A percentile compares a stretch with the other conserved stretches of the same genome.
Evolutionary conservation across 2,113 vertebrate genomes (phyloP).

Genomic region (Lampris incognitus): DNA sequence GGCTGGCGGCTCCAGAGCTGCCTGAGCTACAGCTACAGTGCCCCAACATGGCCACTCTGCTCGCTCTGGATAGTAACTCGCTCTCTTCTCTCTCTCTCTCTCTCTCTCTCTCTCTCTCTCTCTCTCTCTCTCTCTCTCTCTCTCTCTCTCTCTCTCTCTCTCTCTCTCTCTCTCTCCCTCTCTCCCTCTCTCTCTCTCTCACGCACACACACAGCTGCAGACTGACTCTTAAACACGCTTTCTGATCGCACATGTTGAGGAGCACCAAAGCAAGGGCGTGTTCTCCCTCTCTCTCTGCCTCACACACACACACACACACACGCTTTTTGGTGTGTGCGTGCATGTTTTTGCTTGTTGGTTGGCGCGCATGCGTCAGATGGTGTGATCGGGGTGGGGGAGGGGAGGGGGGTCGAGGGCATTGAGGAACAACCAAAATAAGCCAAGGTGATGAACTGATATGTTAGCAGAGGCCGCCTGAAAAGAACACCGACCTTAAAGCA

Average conservation of each 20-base stretch:
- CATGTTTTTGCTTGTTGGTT: slow-evolving; percentile 48
- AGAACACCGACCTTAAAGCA: slow-evolving; percentile 1
- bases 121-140: slow-evolving; percentile 13
- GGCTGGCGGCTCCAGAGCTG: slow-evolving; percentile 25
- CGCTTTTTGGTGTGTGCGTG: slow-evolving; percentile 27
- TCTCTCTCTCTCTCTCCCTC: not conserved
- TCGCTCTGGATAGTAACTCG: slow-evolving; percentile 1
- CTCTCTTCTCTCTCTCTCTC: too few species aligned
- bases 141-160: slow-evolving; percentile 24
- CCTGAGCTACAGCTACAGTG: slow-evolving; percentile 39
- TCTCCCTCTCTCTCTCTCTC: slow-evolving; percentile 14
- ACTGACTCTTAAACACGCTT: not conserved
- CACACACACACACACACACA: not conserved
- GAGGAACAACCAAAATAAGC: slow-evolving; percentile 63
- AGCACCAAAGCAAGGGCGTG: slow-evolving; percentile 12
- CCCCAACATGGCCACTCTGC: slow-evolving; percentile 12
- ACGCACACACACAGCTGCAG: slow-evolving; percentile 25
- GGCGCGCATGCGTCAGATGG: slow-evolving; percentile 52
- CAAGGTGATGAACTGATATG: slow-evolving; percentile 45
- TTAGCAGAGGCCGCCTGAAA: slow-evolving; percentile 30
- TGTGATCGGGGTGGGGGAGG: too few species aligned
- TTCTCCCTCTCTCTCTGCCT: not conserved
- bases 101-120: not conserved
- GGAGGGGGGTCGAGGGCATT: slow-evolving; percentile 53
- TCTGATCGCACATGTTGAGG: slow-evolving; percentile 4